Evolutionary conservation across 2,113 vertebrate genomes (phyloP).

Genomic region (Psilopogon haemacephalus): DNA sequence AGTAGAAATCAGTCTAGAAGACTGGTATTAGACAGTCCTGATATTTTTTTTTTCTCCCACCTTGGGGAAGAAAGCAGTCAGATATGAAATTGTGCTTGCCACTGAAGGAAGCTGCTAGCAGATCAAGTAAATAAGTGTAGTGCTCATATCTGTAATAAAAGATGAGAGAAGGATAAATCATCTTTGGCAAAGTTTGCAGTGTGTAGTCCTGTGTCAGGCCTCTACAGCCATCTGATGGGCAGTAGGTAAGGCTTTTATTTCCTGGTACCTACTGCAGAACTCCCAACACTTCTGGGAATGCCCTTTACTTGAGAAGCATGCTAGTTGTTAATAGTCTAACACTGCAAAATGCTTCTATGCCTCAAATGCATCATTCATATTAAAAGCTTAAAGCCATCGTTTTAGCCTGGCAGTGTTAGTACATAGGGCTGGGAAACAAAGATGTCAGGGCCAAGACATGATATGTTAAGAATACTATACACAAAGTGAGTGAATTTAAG

Average conservation of each 20-base stretch:
- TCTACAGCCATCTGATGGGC: background rate
- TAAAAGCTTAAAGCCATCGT: background rate
- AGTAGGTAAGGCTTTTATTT: background rate
- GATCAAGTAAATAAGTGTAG: background rate
- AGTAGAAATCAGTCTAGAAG: background rate
- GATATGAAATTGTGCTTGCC: background rate
- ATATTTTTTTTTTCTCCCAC: background rate
- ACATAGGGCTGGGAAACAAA: background rate
- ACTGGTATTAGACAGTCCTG: background rate
- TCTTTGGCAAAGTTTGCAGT: background rate
- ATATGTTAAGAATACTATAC: background rate
- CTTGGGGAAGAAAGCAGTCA: background rate
- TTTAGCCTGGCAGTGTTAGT: background rate
- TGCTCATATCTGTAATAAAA: background rate
- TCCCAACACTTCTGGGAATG: background rate
- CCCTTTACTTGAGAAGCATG: background rate
- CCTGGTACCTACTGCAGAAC: rapidly evolving
- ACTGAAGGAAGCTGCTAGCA: background rate
- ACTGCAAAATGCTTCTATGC: rapidly evolving
- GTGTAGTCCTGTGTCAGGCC: background rate
- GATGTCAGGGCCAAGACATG: background rate
- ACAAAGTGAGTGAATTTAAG: background rate
- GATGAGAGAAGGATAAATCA: too few species aligned
- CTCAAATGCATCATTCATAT: background rate
- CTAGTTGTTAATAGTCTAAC: background rate